Evolutionary conservation across 92 coral and sea anemone species (phyloP).

Genomic region (Isaurus tuberculatus): DNA sequence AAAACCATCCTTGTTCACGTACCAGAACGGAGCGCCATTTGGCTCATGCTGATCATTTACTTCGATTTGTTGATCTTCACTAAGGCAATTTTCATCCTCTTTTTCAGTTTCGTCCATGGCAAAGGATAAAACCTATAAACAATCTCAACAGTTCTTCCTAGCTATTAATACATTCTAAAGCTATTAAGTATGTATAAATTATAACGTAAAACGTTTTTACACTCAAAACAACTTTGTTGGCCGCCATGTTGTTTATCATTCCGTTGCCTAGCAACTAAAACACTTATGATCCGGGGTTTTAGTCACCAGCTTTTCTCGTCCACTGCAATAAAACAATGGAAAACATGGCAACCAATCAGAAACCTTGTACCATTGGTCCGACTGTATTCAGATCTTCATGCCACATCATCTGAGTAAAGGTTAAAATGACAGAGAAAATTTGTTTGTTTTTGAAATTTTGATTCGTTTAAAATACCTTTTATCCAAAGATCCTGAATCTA

Average conservation of each 20-base stretch:
- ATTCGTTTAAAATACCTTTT: conserved; percentile 37
- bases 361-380: conserved; percentile 57
- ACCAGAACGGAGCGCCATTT: conserved; percentile 71
- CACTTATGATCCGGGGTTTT: neutral
- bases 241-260: conserved; percentile 24
- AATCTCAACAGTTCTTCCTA: neutral
- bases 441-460: neutral
- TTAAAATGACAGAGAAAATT: conserved; percentile 15
- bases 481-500: conserved; percentile 3
- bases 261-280: conserved; percentile 35
- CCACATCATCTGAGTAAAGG: conserved; percentile 79
- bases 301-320: conserved; percentile 11
- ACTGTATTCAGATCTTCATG: conserved; percentile 38
- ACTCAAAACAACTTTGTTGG: neutral
- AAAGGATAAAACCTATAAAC: neutral
- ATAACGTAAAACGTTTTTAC: neutral
- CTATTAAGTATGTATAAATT: neutral
- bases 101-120: conserved; percentile 20
- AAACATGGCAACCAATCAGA: conserved; percentile 71
- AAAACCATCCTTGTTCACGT: conserved; percentile 92
- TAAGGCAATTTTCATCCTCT: conserved; percentile 8
- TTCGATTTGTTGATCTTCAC: conserved; percentile 16
- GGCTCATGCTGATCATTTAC: conserved; percentile 46
- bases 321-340: neutral
- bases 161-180: neutral